Percentiles rank a stretch among this genome's conserved stretches.
Evolutionary conservation across 2,113 vertebrate species (phyloP).

Genomic region (Plotosus lineatus): DNA sequence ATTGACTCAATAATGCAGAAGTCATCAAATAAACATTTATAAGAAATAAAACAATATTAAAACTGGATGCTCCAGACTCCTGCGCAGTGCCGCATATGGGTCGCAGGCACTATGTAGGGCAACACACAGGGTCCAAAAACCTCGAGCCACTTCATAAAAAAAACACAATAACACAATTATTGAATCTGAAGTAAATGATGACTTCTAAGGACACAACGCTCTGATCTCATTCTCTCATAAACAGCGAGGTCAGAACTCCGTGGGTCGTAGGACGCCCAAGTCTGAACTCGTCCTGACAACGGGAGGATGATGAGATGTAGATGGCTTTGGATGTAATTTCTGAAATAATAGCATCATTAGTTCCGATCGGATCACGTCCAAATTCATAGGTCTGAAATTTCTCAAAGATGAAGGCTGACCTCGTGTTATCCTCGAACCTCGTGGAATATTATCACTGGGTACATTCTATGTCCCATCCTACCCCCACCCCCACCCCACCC

Average conservation of each 20-base stretch:
- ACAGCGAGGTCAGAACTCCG: not conserved
- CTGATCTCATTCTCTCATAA: not conserved
- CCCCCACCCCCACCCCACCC: too few relatives aligned
- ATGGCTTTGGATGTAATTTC: not conserved
- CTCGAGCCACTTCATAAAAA: not conserved
- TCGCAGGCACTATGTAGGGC: constrained; percentile 11
- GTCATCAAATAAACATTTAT: not conserved
- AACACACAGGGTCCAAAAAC: not conserved
- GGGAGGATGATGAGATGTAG: too few relatives aligned
- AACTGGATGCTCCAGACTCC: not conserved
- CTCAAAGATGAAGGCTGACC: too few relatives aligned
- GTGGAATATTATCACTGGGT: too few relatives aligned
- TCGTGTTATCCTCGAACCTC: too few relatives aligned
- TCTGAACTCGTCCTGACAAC: too few relatives aligned
- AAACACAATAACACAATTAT: not conserved
- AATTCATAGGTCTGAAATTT: too few relatives aligned
- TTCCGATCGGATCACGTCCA: not conserved
- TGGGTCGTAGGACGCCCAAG: too few relatives aligned
- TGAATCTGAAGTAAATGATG: not conserved
- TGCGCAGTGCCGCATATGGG: not conserved
- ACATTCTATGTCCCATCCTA: too few relatives aligned
- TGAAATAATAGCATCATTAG: not conserved
- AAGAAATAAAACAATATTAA: not conserved
- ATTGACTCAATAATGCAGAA: not conserved
- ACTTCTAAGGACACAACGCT: not conserved